Conservation (phyloP, 2,797 vertebrate species). For the Mormyrus hasselquistii region DNA sequence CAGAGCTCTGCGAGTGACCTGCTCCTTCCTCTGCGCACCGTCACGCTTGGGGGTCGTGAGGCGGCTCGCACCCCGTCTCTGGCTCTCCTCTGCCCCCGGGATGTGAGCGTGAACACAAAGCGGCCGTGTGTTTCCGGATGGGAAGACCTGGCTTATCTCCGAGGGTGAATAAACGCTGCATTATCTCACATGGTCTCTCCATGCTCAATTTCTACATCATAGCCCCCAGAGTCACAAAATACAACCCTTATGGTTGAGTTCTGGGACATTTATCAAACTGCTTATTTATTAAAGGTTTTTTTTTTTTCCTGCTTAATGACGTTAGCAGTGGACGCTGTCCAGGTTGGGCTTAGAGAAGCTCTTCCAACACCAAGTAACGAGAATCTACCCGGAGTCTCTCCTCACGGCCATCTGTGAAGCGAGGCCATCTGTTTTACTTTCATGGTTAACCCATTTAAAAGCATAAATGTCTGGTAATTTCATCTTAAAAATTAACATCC, state of each 20-base stretch:
- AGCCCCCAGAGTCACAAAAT: background rate
- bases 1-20: background rate
- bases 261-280: background rate
- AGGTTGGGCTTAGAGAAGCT: background rate
- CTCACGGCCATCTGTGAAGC: background rate
- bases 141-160: background rate
- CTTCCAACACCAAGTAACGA: background rate
- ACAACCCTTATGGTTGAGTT: background rate
- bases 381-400: background rate
- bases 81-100: background rate
- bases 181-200: background rate
- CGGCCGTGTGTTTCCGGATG: background rate
- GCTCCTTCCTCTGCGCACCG: background rate
- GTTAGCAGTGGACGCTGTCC: background rate
- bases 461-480: background rate
- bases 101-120: background rate
- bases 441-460: slow-evolving; percentile 2
- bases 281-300: background rate
- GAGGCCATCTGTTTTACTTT: background rate
- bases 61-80: background rate
- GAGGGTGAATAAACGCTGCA: background rate
- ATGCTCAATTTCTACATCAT: background rate
- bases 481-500: background rate
- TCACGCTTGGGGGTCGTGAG: background rate
- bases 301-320: background rate